A percentile compares a stretch with the other conserved stretches of the same genome.
phyloP scores from a whole-genome alignment of 2,113 vertebrate species.

The Hemichromis elongatus region DNA sequence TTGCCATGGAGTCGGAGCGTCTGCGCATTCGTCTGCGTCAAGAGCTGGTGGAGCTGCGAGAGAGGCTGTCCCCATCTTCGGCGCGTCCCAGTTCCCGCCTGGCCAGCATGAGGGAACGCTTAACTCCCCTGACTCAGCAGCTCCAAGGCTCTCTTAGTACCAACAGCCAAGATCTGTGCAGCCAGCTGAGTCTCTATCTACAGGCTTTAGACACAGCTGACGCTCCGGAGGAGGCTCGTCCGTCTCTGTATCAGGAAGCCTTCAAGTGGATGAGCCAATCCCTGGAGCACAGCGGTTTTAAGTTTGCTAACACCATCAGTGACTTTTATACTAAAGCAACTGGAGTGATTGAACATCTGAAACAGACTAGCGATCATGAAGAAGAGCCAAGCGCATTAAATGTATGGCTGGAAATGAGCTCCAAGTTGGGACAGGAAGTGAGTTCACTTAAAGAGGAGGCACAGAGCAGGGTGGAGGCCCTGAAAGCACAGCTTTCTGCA shows the following conservation, averaged over 20 bases:
- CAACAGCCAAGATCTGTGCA: constrained; percentile 74
- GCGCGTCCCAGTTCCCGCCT: constrained; percentile 58
- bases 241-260: constrained; percentile 52
- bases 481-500: constrained; percentile 15
- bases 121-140: constrained; percentile 70
- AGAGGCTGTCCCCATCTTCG: constrained; percentile 74
- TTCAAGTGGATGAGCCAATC: constrained; percentile 56
- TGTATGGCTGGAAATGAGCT: constrained; percentile 72
- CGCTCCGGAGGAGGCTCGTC: constrained; percentile 41
- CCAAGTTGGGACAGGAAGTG: constrained; percentile 65
- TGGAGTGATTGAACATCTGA: constrained; percentile 69
- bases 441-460: constrained; percentile 42
- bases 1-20: constrained; percentile 62
- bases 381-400: constrained; percentile 27
- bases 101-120: constrained; percentile 74
- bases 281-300: constrained; percentile 51
- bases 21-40: constrained; percentile 72
- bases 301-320: constrained; percentile 54
- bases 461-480: constrained; percentile 28
- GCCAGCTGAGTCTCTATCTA: constrained; percentile 63
- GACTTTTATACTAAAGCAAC: constrained; percentile 71
- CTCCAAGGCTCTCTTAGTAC: constrained; percentile 76
- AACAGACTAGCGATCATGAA: constrained; percentile 48
- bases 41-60: constrained; percentile 77
- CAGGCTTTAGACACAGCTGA: constrained; percentile 49